Percentiles rank a stretch among this genome's conserved stretches.
Evolutionary conservation across 2,113 vertebrate species (phyloP).

Genomic region (Anthoscopus minutus): DNA sequence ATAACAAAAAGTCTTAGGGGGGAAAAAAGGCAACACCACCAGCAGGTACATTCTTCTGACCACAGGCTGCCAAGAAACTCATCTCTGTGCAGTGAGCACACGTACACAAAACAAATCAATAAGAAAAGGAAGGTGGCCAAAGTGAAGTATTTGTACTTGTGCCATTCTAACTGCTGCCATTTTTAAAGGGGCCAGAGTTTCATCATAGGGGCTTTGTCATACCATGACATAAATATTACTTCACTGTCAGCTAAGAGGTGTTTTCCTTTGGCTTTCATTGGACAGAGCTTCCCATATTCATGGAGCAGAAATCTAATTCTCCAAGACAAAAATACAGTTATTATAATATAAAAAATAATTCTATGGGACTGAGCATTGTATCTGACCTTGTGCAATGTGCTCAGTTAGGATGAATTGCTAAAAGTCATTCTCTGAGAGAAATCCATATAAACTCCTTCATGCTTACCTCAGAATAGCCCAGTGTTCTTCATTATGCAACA

Average conservation of each 20-base stretch:
- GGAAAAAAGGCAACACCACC: neutral
- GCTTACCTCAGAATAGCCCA: neutral
- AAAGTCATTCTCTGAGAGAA: neutral
- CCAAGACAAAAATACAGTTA: neutral
- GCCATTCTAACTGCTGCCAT: neutral
- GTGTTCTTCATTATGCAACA: neutral
- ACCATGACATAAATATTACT: neutral
- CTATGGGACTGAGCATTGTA: neutral
- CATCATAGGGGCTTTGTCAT: neutral
- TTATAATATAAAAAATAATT: neutral
- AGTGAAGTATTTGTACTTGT: neutral
- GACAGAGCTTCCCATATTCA: neutral
- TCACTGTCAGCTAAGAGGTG: neutral
- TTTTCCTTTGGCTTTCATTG: neutral
- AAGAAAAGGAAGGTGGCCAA: neutral
- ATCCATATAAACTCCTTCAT: neutral
- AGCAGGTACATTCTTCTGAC: neutral
- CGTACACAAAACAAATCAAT: neutral
- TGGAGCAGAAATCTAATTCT: neutral
- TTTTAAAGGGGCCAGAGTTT: neutral
- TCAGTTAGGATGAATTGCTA: neutral
- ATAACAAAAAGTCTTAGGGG: neutral
- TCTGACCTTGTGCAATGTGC: neutral
- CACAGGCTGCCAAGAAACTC: neutral
- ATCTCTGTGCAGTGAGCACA: neutral